Conservation (phyloP, 1,140 invertebrate genomes). For the Gonatopus flavifemur region DNA sequence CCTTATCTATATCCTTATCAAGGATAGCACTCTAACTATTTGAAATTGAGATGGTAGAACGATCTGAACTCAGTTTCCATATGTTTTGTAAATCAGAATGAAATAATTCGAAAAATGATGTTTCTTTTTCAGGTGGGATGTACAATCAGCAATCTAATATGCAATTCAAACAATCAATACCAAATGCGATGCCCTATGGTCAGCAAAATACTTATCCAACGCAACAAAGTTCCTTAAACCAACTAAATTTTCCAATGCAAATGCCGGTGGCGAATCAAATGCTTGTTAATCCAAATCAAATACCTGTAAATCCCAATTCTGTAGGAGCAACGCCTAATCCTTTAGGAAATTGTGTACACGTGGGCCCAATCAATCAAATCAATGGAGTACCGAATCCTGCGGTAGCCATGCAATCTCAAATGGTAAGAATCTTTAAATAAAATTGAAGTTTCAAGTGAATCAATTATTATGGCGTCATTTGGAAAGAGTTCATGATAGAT, state of each 20-base stretch:
- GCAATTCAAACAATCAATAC: constrained; percentile 44
- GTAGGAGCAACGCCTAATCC: constrained; percentile 35
- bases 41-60: no score
- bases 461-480: no score
- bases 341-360: constrained; percentile 28
- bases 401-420: constrained; percentile 45
- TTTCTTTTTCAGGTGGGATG: constrained; percentile 37
- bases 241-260: constrained; percentile 34
- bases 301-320: constrained; percentile 40
- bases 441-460: no score
- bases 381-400: constrained; percentile 42
- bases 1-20: no score
- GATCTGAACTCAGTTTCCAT: no score
- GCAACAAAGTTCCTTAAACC: constrained; percentile 31
- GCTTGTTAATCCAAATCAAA: constrained; percentile 37
- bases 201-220: constrained; percentile 34
- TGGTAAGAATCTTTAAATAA: no score
- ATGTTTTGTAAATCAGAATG: no score
- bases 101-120: no score
- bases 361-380: constrained; percentile 36
- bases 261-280: constrained; percentile 41
- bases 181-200: constrained; percentile 33
- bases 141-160: constrained; percentile 44
- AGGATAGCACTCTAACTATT: no score
- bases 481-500: no score